Evolutionary conservation across 2,113 vertebrate genomes (phyloP).

Genomic region (Elachura formosa): DNA sequence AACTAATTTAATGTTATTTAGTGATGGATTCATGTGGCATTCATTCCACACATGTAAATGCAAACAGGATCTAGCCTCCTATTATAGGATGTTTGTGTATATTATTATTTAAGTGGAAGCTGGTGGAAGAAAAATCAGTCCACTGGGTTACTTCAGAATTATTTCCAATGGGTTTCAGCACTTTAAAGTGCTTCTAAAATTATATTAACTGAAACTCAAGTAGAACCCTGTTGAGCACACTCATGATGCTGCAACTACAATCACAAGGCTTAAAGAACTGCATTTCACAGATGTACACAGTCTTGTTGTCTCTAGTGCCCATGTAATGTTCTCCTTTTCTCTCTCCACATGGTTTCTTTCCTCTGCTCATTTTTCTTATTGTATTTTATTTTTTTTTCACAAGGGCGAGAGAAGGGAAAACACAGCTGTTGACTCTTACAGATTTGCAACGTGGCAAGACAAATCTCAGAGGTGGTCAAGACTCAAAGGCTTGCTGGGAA

Average conservation of each 20-base stretch:
- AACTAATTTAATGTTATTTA: not conserved
- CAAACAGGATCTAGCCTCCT: not conserved
- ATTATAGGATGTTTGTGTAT: not conserved
- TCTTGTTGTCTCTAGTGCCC: not conserved
- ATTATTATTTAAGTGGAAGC: slow-evolving; percentile 12
- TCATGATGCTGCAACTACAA: not conserved
- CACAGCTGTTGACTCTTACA: not conserved
- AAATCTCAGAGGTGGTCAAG: slow-evolving; percentile 9
- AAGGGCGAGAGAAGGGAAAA: not conserved
- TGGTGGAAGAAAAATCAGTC: slow-evolving; percentile 12
- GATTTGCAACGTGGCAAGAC: not conserved
- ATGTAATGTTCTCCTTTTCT: not conserved
- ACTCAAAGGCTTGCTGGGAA: not conserved
- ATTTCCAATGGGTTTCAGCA: slow-evolving; percentile 2
- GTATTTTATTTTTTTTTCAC: not conserved
- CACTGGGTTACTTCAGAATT: slow-evolving; percentile 10
- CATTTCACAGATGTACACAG: not conserved
- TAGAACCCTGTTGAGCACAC: not conserved
- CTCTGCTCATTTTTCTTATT: not conserved
- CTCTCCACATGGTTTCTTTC: not conserved
- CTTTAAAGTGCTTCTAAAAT: slow-evolving; percentile 40
- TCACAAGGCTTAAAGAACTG: not conserved
- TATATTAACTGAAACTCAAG: slow-evolving; percentile 36
- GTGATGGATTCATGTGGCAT: not conserved
- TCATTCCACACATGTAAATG: not conserved